Conservation (phyloP, 2,113 vertebrate genomes). For the Sceloporus tristichus region DNA sequence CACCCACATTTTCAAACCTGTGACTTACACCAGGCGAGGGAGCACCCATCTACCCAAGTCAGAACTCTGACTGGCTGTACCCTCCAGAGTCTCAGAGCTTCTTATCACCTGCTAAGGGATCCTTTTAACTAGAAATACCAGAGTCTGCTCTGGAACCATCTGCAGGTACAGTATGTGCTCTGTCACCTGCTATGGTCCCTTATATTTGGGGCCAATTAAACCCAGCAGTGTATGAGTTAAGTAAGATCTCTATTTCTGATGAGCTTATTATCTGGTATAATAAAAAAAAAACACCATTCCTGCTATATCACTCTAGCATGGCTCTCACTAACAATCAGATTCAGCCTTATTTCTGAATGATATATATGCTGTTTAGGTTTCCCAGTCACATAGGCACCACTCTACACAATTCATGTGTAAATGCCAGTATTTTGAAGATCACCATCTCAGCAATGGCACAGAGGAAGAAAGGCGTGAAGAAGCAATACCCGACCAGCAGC, state of each 20-base stretch:
- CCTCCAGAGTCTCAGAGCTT: background rate
- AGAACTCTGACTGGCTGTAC: no score
- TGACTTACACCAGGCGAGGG: no score
- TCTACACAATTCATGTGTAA: slow-evolving; percentile 64
- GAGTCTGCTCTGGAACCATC: background rate
- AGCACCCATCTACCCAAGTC: no score
- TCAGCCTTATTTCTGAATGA: background rate
- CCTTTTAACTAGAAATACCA: background rate
- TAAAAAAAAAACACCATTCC: background rate
- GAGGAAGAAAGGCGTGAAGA: background rate
- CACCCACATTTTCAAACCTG: no score
- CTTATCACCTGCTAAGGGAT: background rate
- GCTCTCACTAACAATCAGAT: background rate
- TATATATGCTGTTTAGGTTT: slow-evolving; percentile 3
- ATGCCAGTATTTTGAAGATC: slow-evolving; percentile 54
- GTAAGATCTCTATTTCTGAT: accelerated
- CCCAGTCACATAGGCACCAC: slow-evolving; percentile 38
- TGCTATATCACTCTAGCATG: background rate
- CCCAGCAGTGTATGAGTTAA: slow-evolving; percentile 3
- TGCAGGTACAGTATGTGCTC: background rate
- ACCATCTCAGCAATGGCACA: background rate
- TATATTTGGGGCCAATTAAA: background rate
- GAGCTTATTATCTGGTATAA: background rate
- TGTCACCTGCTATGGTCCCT: background rate
- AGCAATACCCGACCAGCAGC: background rate